A percentile compares a stretch with the other conserved stretches of the same genome.
Evolutionary conservation across 1,140 invertebrate genomes (phyloP).

Genomic region (Tribolium madens): DNA sequence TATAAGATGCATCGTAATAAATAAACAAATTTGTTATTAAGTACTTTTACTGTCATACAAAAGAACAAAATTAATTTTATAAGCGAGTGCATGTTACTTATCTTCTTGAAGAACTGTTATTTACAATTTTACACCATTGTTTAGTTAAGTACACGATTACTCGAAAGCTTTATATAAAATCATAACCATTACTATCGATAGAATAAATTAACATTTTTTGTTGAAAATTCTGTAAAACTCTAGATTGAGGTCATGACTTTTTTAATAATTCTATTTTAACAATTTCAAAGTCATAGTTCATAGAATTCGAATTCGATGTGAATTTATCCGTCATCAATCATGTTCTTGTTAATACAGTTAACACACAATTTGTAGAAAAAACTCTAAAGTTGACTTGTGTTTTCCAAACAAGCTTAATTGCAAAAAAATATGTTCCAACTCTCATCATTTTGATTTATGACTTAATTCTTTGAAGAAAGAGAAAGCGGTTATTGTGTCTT

Average conservation of each 20-base stretch:
- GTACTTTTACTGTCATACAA: too few relatives aligned
- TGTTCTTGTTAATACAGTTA: neutral
- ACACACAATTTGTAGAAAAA: neutral
- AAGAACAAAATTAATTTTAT: neutral
- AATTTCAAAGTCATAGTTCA: neutral
- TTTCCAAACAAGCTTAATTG: neutral
- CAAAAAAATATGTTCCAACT: constrained; percentile 1
- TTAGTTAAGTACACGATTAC: neutral
- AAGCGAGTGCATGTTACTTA: neutral
- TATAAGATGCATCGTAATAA: too few relatives aligned
- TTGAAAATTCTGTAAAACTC: neutral
- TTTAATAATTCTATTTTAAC: neutral
- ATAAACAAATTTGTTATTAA: too few relatives aligned
- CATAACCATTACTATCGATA: constrained; percentile 29
- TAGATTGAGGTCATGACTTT: constrained; percentile 4
- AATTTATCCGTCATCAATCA: neutral
- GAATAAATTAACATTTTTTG: constrained; percentile 8
- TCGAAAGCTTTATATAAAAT: constrained; percentile 8
- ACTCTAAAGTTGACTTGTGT: neutral
- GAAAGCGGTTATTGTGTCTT: neutral
- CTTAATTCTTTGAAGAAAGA: neutral
- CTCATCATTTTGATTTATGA: constrained; percentile 21
- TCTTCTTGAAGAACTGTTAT: neutral
- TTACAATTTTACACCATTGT: neutral
- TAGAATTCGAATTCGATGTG: neutral